Evolutionary conservation across 1,140 invertebrate genomes (phyloP).

Genomic region (Cotesia typhae): DNA sequence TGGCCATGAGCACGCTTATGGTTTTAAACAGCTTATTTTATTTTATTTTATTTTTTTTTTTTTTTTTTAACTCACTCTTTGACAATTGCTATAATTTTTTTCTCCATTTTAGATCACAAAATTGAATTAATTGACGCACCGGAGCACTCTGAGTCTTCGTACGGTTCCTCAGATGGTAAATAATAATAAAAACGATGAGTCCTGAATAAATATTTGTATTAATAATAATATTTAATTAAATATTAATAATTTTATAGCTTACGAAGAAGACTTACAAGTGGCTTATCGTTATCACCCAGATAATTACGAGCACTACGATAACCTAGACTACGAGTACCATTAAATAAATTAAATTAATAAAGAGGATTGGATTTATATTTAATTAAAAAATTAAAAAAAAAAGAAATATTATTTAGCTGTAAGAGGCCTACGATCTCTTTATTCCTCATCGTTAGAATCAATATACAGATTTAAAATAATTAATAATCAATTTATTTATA

Average conservation of each 20-base stretch:
- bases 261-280: background rate
- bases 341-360: conserved; percentile 4
- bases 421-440: conserved; percentile 40
- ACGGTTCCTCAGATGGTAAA: too few species aligned
- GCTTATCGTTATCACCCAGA: conserved; percentile 37
- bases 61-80: too few species aligned
- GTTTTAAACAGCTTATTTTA: background rate
- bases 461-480: conserved; percentile 52
- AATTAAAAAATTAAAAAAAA: background rate
- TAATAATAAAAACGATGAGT: background rate
- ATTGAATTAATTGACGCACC: too few species aligned
- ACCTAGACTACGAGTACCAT: conserved; percentile 45
- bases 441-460: conserved; percentile 39
- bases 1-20: conserved; percentile 32
- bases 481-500: conserved; percentile 41
- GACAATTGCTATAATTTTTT: too few species aligned
- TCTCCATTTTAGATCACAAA: too few species aligned
- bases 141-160: too few species aligned
- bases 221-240: conserved; percentile 15
- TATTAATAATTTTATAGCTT: too few species aligned
- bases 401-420: background rate
- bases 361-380: background rate
- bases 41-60: too few species aligned
- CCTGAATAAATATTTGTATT: too few species aligned
- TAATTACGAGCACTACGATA: conserved; percentile 43